Evolutionary conservation across 2,888 invertebrate species (phyloP).

Genomic region (Acleris literana): DNA sequence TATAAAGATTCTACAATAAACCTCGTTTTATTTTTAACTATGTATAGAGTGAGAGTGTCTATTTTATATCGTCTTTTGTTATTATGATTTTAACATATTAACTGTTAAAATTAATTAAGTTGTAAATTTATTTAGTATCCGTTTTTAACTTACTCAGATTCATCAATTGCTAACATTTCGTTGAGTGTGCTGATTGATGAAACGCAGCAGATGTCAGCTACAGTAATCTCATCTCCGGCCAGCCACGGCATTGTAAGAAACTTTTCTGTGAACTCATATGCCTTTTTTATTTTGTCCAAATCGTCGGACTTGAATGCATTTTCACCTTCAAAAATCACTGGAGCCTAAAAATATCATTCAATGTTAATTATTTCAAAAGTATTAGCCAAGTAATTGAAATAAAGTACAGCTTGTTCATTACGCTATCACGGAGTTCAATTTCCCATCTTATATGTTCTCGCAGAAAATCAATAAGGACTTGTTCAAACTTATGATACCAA

Average conservation of each 20-base stretch:
- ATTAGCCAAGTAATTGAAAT: too few relatives aligned
- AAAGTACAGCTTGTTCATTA: too few relatives aligned
- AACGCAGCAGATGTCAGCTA: conserved; percentile 84
- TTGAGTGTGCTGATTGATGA: conserved; percentile 77
- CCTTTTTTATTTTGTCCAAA: conserved; percentile 50
- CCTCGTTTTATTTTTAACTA: neutral
- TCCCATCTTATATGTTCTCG: too few relatives aligned
- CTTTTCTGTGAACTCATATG: conserved; percentile 70
- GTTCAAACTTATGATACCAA: too few relatives aligned
- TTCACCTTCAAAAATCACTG: conserved; percentile 52
- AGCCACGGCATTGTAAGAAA: conserved; percentile 79
- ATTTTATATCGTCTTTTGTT: too few relatives aligned
- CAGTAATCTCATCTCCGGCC: conserved; percentile 82
- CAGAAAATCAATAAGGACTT: too few relatives aligned
- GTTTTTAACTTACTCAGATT: conserved; percentile 46
- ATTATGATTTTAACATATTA: too few relatives aligned
- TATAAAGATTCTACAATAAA: too few relatives aligned
- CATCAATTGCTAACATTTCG: conserved; percentile 56
- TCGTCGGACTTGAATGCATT: conserved; percentile 48
- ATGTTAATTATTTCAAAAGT: neutral
- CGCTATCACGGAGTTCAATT: too few relatives aligned
- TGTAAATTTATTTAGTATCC: too few relatives aligned
- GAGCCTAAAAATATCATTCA: conserved; percentile 46
- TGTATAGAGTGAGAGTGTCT: too few relatives aligned
- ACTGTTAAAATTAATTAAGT: too few relatives aligned